Base-by-base conservation (phyloP, 2,888 invertebrate species). In the Tiphia femorata region DNA sequence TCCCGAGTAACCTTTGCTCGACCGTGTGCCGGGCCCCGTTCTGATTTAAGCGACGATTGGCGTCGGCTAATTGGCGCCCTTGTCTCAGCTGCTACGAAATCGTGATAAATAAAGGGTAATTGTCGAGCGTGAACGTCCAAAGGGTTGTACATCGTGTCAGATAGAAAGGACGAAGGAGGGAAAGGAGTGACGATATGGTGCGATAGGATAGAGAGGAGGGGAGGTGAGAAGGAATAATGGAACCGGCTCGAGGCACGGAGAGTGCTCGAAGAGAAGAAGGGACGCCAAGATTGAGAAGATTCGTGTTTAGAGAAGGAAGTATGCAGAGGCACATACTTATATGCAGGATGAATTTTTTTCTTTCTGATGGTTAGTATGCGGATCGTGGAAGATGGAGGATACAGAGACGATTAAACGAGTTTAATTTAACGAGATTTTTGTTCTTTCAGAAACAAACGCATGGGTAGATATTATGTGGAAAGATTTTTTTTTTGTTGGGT, bases 11-110 rank as follows among this genome's bases (percentile, higher is more conserved):
- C 62, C 62, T 63, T 63, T 61, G 44, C 52, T 52, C 27, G 35
- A 17, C n/a, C n/a, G n/a, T n/a, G n/a, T n/a, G n/a, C n/a, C 27
- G 27, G 43, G 47, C 57, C 60, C 48, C 42, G 38, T 25, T 50
- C 55, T 64, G 63, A 64, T 62, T 64, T 58, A 62, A 62, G 49
- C 58, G 62, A 62, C 49, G 56, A 59, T 59, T 59, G 63, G 50
- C 56, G 53, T 59, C 63, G 56, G 59, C 52, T 59, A 53, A 64
- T 63, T 59, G 64, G 50, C 59, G 44, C 53, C 50, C 61, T 60
- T 58, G 64, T 58, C 53, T 56, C 35, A 41, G 37, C 29, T 43
- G 41, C 20, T 10, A 37, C 17, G 54, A 49, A 63, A 62, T 58
- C 47, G 53, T 57, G 64, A 64, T 64, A 64, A 64, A 64, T 64